These are phyloP conservation scores for Melangyna quadrimaculata DNA, from an alignment of 2,888 invertebrate genomes.

Conservation along the genomic window DNA sequence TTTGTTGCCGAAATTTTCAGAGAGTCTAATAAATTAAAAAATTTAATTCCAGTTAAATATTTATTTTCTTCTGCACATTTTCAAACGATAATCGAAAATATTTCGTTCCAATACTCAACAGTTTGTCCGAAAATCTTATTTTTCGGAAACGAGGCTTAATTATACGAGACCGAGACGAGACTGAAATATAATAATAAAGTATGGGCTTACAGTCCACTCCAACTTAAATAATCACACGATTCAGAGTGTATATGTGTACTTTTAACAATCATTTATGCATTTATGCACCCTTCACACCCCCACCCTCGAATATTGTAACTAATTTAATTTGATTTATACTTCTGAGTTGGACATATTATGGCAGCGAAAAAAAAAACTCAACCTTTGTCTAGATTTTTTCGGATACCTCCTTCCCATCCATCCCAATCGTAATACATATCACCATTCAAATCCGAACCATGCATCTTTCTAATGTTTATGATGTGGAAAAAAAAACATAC, in stretches of 20 bases:
- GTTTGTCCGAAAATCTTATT: too few relatives aligned
- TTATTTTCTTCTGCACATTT: too few relatives aligned
- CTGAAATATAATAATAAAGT: too few relatives aligned
- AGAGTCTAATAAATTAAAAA: too few relatives aligned
- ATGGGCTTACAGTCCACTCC: too few relatives aligned
- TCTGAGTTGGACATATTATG: conserved; percentile 1
- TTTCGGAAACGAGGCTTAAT: too few relatives aligned
- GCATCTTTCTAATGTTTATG: conserved; percentile 44
- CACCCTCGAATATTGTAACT: conserved; percentile 7
- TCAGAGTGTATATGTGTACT: not conserved
- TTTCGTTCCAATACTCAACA: too few relatives aligned
- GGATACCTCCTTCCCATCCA: conserved; percentile 9
- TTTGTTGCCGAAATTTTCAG: too few relatives aligned
- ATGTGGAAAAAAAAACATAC: conserved; percentile 31
- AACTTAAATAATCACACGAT: not conserved
- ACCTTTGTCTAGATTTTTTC: conserved; percentile 39
- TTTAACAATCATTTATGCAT: conserved; percentile 32
- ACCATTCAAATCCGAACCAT: not conserved
- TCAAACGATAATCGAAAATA: too few relatives aligned
- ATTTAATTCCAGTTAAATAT: too few relatives aligned
- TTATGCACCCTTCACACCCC: not conserved
- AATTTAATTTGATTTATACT: conserved; percentile 68
- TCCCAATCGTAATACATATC: not conserved
- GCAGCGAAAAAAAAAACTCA: conserved; percentile 7
- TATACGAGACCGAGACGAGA: too few relatives aligned